Evolutionary conservation across 1,140 invertebrate genomes (phyloP).

Genomic region (Cryptotermes secundus): DNA sequence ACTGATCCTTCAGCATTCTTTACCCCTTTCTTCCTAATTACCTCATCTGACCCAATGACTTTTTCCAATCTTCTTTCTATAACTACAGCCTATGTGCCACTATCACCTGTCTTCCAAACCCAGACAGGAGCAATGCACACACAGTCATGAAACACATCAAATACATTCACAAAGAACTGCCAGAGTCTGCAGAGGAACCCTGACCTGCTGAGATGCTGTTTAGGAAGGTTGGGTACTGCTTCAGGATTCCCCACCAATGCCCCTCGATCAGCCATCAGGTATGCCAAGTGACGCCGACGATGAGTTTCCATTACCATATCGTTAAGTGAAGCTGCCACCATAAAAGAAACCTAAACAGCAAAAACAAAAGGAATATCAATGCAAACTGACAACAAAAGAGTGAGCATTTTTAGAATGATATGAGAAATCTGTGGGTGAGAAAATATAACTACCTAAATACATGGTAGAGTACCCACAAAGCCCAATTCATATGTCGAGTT

Average conservation of each 20-base stretch:
- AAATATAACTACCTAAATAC: too few relatives aligned
- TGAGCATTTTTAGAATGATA: too few relatives aligned
- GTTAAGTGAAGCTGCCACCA: slow-evolving; percentile 70
- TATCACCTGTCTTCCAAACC: not conserved
- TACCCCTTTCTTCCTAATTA: too few relatives aligned
- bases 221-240: slow-evolving; percentile 84
- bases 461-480: too few relatives aligned
- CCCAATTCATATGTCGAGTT: too few relatives aligned
- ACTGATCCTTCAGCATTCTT: too few relatives aligned
- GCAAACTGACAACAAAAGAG: too few relatives aligned
- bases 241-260: slow-evolving; percentile 88
- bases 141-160: not conserved
- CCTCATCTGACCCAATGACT: too few relatives aligned
- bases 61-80: too few relatives aligned
- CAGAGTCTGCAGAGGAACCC: slow-evolving; percentile 35
- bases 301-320: slow-evolving; percentile 88
- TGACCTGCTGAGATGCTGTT: slow-evolving; percentile 76
- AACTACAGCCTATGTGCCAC: too few relatives aligned
- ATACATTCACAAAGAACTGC: not conserved
- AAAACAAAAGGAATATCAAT: too few relatives aligned
- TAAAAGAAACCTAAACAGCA: slow-evolving; percentile 51
- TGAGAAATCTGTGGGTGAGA: too few relatives aligned
- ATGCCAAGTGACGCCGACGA: slow-evolving; percentile 86
- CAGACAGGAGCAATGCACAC: not conserved
- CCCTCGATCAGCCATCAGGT: slow-evolving; percentile 95